phyloP scores from a whole-genome alignment of 2,888 invertebrate species.

The Lissonota sp. region DNA sequence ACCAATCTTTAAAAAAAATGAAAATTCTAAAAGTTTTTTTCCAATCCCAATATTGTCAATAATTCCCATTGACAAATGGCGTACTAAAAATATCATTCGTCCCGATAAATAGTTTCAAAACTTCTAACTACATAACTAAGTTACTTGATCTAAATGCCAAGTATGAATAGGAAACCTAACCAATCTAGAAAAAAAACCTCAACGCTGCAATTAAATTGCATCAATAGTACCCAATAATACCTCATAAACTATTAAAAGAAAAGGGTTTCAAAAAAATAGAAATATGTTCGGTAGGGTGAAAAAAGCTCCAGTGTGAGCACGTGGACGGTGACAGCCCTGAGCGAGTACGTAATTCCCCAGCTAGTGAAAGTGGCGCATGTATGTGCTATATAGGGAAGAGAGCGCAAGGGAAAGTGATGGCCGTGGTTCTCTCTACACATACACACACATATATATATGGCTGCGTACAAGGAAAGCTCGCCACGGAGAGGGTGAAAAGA shows the following conservation, averaged over 20 bases:
- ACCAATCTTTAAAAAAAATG: too few relatives aligned
- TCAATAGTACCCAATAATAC: too few relatives aligned
- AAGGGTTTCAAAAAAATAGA: not conserved
- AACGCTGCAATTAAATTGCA: too few relatives aligned
- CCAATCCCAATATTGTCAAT: too few relatives aligned
- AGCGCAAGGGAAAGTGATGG: conserved; percentile 79
- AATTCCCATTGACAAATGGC: too few relatives aligned
- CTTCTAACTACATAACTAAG: too few relatives aligned
- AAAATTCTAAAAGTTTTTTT: too few relatives aligned
- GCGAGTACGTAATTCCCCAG: conserved; percentile 41
- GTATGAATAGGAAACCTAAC: too few relatives aligned
- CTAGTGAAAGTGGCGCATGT: conserved; percentile 60
- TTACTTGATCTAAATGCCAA: too few relatives aligned
- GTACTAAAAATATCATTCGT: too few relatives aligned
- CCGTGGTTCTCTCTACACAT: conserved; percentile 62
- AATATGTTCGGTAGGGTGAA: conserved; percentile 10
- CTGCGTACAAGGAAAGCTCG: conserved; percentile 69
- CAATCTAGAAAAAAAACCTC: too few relatives aligned
- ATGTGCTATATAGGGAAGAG: conserved; percentile 46
- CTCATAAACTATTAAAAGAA: not conserved
- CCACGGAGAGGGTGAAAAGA: conserved; percentile 56
- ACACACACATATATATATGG: conserved; percentile 4
- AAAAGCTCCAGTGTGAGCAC: conserved; percentile 56
- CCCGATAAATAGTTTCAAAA: too few relatives aligned
- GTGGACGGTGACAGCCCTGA: conserved; percentile 61